Base-by-base conservation (phyloP, 2,888 invertebrate genomes). In the Pelosia muscerda region DNA sequence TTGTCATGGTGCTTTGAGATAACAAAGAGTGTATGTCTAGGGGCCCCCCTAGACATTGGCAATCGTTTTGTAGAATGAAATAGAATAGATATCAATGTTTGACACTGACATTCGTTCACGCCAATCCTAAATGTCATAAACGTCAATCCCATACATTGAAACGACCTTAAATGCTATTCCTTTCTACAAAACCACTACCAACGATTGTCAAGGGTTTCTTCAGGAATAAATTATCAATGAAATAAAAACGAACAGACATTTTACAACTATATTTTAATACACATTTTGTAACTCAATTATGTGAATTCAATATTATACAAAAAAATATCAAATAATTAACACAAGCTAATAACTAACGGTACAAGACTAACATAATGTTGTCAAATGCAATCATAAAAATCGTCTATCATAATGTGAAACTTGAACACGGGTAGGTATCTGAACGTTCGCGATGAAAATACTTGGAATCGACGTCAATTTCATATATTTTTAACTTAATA, bases 211-310 rank as follows among this genome's bases (percentile, higher is more conserved):
- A 31, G 31, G 31, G 6, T 31, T 31, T 31, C 9, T 25, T 25
- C 22, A 62, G 72, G 25, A 10, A 2, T 61, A 61, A 15, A 38
- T 25, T 25, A 3, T 0, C 5, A n/a, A 8, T 5, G 19, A 49
- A 26, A 61, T 38, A 49, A 61, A 61, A 61, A 49, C 3, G 11
- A 80, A 75, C 54, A 59, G 71, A 79, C 77, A 78, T 88, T 90
- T 91, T 90, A 91, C 85, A 91, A 87, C 91, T 93, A 93, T 92
- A 90, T 91, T 92, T 92, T 87, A 91, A 91, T 93, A 92, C 90
- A 92, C 90, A 89, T 92, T 90, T 93, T 87, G 84, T 91, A 92
- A 93, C 92, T 89, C 92, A 92, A 87, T 90, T 88, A 87, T 89
- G 88, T 88, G 86, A 89, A 88, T 89, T 91, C 86, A 92, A 91